phyloP scores from a whole-genome alignment of 2,888 invertebrate genomes.

The Biston betularia region DNA sequence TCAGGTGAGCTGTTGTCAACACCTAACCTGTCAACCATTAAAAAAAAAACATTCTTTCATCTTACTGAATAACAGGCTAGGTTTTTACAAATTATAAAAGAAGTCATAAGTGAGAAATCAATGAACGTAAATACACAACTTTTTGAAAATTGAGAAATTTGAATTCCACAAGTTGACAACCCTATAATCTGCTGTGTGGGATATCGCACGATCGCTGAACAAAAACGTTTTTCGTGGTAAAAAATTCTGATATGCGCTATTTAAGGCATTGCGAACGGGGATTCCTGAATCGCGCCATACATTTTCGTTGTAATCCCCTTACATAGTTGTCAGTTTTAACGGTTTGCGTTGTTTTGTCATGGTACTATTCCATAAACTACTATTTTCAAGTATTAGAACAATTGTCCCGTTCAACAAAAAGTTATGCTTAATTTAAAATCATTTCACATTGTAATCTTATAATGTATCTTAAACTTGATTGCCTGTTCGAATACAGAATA shows the following conservation, averaged over 20 bases:
- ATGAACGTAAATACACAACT: background rate
- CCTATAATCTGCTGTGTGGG: conserved; percentile 15
- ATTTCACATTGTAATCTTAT: no score
- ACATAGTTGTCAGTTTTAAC: conserved; percentile 9
- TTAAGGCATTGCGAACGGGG: conserved; percentile 6
- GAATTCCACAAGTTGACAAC: conserved; percentile 13
- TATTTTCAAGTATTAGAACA: no score
- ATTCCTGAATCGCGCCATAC: conserved; percentile 8
- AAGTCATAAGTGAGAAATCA: no score
- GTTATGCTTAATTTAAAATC: no score
- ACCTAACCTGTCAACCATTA: no score
- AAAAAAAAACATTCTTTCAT: no score
- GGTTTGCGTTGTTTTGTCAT: background rate
- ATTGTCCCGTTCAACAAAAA: background rate
- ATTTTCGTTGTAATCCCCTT: conserved; percentile 1
- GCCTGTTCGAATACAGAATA: no score
- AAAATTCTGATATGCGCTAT: conserved; percentile 26
- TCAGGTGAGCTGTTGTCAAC: no score
- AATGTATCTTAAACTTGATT: no score
- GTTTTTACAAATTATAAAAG: no score
- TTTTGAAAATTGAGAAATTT: background rate
- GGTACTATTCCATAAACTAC: background rate
- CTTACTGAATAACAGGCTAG: no score
- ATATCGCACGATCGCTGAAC: conserved; percentile 28
- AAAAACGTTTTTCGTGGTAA: conserved; percentile 29